Percentiles rank a stretch among this genome's conserved stretches.
Conservation (phyloP, 2,888 invertebrate genomes). For the Hartigia nigra region DNA sequence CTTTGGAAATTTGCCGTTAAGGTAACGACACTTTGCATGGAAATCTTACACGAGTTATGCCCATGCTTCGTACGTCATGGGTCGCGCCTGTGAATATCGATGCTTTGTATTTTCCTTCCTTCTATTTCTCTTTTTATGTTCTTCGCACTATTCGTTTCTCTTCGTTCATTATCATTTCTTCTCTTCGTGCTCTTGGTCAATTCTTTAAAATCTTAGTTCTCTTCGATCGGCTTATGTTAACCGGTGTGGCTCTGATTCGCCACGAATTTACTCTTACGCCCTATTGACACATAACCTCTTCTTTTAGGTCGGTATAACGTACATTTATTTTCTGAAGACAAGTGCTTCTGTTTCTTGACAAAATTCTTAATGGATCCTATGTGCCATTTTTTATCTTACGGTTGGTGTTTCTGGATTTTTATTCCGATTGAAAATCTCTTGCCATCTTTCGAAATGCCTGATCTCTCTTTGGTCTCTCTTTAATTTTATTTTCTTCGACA, state of each 20-base stretch:
- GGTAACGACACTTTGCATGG: neutral
- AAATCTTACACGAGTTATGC: neutral
- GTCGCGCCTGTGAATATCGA: neutral
- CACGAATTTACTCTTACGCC: neutral
- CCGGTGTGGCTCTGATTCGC: neutral
- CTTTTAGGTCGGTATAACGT: neutral
- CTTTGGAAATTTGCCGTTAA: neutral
- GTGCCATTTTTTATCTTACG: neutral
- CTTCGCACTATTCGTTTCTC: neutral
- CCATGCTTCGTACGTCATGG: neutral
- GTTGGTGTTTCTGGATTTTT: neutral
- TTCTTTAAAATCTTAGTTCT: neutral
- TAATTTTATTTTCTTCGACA: neutral
- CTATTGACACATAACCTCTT: neutral
- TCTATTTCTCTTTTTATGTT: neutral
- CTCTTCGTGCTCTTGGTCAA: neutral
- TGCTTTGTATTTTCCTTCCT: neutral
- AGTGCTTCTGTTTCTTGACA: neutral
- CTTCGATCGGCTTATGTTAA: neutral
- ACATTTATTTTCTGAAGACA: neutral
- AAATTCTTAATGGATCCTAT: neutral
- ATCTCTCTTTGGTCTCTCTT: neutral
- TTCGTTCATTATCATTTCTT: neutral
- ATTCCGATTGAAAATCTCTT: neutral
- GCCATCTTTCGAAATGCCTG: neutral